Evolutionary conservation across 2,113 vertebrate species (phyloP), one percentile per base, ranked within the genome.

Genomic region (Pollimyrus isidori): DNA sequence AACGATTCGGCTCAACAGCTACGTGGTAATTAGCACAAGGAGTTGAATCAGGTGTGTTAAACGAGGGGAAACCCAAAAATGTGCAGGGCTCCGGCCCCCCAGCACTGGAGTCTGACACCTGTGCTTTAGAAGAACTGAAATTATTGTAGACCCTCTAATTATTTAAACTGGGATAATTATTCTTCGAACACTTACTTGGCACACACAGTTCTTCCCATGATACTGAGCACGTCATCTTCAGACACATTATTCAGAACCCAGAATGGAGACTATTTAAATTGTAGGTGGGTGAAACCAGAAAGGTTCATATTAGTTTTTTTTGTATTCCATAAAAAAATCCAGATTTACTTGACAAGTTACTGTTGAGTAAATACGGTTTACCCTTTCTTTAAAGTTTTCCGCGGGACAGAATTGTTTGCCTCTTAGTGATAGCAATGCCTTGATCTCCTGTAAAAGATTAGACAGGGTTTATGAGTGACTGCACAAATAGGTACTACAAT

Each of bases 151-250:
- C 69, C 69, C 15, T 76, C 69, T 5, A 39, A 42, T 80, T 42
- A 80, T 69, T 69, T 69, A 69, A 30, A 69, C 26, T 69, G 62
- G 73, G 35, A 35, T 80, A 17, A 39, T 45, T 84, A 50, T 30
- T 88, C 19, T 56, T 19, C 65, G 23, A 26, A 39, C 48, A 93
- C 95, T 96, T 96, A 99, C 98, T 99, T 99, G 94, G 97, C 97
- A 96, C 98, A 99, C 26, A 99, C 97, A 88, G 98, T 98, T 94
- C 98, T 94, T 86, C 96, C 96, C 98, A 99, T 99, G 82, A 99
- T 92, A 56, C 95, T 94, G 65, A 93, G 94, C 89, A 98, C 96
- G 93, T 98, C 96, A 6, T 97, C 97, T 94, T 99, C 98, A 13
- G 95, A 97, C 88, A 97, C 95, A 92, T 97, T 96, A 89, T 65